phyloP scores from a whole-genome alignment of 2,113 vertebrate genomes.

The Electrona antarctica region DNA sequence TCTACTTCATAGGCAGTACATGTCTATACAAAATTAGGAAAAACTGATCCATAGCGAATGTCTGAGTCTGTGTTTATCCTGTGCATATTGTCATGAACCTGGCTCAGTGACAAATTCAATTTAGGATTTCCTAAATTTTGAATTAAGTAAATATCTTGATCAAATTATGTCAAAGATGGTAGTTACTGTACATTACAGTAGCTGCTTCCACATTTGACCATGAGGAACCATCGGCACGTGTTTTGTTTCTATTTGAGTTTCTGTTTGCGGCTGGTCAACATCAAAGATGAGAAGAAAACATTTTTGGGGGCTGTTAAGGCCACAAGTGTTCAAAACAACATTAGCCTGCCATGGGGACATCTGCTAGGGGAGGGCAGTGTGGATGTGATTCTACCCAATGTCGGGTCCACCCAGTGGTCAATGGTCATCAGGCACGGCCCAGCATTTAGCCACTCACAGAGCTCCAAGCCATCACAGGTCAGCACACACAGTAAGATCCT shows the following conservation, averaged over 20 bases:
- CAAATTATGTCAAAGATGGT: no score
- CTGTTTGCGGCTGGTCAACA: conserved; percentile 36
- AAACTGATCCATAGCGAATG: not conserved
- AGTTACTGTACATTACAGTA: no score
- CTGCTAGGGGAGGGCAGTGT: conserved; percentile 13
- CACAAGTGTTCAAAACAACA: conserved; percentile 52
- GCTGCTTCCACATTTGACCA: no score
- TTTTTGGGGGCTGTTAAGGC: conserved; percentile 25
- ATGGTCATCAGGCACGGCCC: conserved; percentile 44
- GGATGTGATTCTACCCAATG: not conserved
- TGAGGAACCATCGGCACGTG: no score
- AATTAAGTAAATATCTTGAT: no score
- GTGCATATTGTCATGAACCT: no score
- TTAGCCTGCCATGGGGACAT: conserved; percentile 26
- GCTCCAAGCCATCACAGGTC: conserved; percentile 1
- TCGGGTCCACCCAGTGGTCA: conserved; percentile 37
- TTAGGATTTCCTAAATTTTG: no score
- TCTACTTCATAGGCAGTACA: not conserved
- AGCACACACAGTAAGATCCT: conserved; percentile 2
- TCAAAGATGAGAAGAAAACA: conserved; percentile 45
- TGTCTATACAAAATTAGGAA: not conserved
- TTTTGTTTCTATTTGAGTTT: conserved; percentile 30
- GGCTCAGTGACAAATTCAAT: no score
- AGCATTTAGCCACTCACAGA: conserved; percentile 38
- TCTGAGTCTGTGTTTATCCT: conserved; percentile 29